Base-by-base conservation (phyloP, 2,888 invertebrate species). In the Arrhopalites spinosus region DNA sequence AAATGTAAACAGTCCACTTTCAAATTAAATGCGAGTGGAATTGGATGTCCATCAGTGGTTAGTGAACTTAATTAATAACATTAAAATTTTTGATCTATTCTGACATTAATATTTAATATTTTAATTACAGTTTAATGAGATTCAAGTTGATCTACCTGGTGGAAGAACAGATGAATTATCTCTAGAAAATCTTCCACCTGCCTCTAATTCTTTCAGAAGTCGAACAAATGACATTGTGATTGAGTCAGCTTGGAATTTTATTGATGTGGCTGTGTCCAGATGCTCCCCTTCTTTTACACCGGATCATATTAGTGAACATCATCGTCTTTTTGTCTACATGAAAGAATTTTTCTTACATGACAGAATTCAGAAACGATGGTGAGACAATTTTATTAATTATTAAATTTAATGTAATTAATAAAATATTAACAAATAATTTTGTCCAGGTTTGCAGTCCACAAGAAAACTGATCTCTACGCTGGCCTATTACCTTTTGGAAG, bases 201-300 rank as follows among this genome's bases (percentile, higher is more conserved):
- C 29, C 1, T 53, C 50, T 1, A 69, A 29, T 30, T 69, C 69
- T 2, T 69, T 56, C 25, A 23, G 53, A 11, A 53, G 47, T n/a
- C 69, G 47, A 1, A 50, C 56, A 5, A 61, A 53, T 36, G 71
- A 71, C 20, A 56, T 61, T 2, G 45, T 71, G n/a, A 59, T 71
- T 20, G 71, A 71, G 30, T 43, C 71, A n/a, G 36, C 56, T 7
- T 71, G 71, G 71, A 61, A 59, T 43, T 61, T 71, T 13, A n/a
- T 71, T n/a, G 71, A 71, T 25, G 29, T 71, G 11, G 71, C 43
- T 11, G 3, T 71, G 1, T 53, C 56, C 17, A 0, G 13, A 0
- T 71, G 71, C 25, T 43, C 20, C 17, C 43, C 71, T 25, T 0
- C 36, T 20, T 71, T 71, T 43, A 20, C 30, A 7, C 61, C 71